Conservation (phyloP, 2,797 vertebrate genomes). For the Hephaestus fuliginosus region DNA sequence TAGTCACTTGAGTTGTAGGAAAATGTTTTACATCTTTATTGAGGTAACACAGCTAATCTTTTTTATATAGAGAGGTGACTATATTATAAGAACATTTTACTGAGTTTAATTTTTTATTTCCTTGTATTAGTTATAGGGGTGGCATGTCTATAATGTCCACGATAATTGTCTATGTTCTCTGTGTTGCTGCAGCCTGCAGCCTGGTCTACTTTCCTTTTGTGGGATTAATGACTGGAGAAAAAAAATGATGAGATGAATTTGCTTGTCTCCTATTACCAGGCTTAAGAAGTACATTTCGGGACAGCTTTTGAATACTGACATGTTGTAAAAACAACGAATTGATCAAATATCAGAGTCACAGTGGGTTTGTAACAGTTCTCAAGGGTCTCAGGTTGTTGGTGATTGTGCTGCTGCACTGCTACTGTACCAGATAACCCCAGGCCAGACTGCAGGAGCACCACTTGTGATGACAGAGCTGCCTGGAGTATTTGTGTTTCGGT, state of each 20-base stretch:
- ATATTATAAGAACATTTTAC: conserved; percentile 44
- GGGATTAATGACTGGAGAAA: conserved; percentile 24
- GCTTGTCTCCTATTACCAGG: background rate
- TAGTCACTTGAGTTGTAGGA: conserved; percentile 66
- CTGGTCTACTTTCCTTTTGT: conserved; percentile 28
- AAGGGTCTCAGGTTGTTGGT: conserved; percentile 9
- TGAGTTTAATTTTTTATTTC: conserved; percentile 39
- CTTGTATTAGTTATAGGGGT: conserved; percentile 47
- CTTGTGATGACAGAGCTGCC: background rate
- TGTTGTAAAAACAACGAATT: background rate
- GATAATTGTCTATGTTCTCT: conserved; percentile 31
- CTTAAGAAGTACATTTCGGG: too few relatives aligned
- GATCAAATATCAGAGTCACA: conserved; percentile 32
- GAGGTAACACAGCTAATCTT: conserved; percentile 66
- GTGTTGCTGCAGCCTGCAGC: conserved; percentile 15
- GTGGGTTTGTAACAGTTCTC: conserved; percentile 34
- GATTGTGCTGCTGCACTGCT: conserved; percentile 30
- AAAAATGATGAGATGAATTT: conserved; percentile 22
- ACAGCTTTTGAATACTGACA: conserved; percentile 12
- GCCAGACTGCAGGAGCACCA: conserved; percentile 11
- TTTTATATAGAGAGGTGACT: conserved; percentile 57
- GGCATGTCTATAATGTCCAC: conserved; percentile 44
- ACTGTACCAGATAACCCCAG: conserved; percentile 1
- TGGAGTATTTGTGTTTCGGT: conserved; percentile 40
- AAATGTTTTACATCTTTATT: conserved; percentile 56